A percentile compares a stretch with the other conserved stretches of the same genome.
phyloP scores from a whole-genome alignment of 2,113 vertebrate species.

The Podocnemis expansa region DNA sequence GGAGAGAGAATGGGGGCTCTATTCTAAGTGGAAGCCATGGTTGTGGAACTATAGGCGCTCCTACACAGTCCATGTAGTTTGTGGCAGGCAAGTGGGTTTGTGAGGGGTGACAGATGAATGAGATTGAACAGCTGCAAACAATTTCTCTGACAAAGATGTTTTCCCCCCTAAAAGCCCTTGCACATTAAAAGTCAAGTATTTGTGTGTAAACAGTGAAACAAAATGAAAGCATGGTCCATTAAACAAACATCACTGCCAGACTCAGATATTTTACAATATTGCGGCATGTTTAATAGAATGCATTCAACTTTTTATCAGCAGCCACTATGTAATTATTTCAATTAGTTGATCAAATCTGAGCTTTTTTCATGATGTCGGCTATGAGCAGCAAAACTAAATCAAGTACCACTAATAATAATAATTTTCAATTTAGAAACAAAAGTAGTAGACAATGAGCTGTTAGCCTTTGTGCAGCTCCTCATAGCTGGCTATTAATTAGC shows the following conservation, averaged over 20 bases:
- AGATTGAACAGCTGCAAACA: neutral
- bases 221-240: conserved; percentile 18
- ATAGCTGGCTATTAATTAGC: neutral
- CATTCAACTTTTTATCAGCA: neutral
- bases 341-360: conserved; percentile 19
- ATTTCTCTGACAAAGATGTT: neutral
- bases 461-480: neutral
- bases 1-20: neutral
- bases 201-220: conserved; percentile 44
- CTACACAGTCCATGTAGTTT: neutral
- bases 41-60: neutral
- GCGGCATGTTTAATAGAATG: conserved; percentile 16
- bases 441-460: neutral
- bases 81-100: neutral
- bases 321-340: conserved; percentile 27
- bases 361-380: neutral
- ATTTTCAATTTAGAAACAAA: conserved; percentile 55
- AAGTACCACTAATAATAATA: conserved; percentile 41
- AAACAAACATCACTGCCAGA: conserved; percentile 39
- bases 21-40: neutral
- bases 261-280: conserved; percentile 22
- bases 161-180: neutral
- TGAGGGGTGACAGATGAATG: neutral
- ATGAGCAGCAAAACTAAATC: conserved; percentile 56
- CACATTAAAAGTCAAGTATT: neutral